Conservation (phyloP, 2,888 invertebrate species). For the Trichacis sp. region DNA sequence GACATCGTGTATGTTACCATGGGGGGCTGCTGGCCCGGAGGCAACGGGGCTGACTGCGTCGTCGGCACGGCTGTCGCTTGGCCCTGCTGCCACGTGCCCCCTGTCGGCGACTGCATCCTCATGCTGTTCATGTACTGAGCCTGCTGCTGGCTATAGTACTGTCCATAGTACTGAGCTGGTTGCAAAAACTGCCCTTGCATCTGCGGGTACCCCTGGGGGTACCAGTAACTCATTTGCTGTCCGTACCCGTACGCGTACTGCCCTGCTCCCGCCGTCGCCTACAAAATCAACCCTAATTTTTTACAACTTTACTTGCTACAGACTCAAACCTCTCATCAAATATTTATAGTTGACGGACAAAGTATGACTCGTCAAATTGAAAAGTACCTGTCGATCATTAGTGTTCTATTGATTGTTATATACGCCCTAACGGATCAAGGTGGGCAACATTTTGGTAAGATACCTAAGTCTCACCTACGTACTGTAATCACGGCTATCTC, state of each 20-base stretch:
- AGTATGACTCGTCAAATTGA: no score
- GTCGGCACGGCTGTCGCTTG: constrained; percentile 69
- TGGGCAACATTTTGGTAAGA: no score
- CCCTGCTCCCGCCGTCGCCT: constrained; percentile 75
- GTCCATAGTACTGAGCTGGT: constrained; percentile 74
- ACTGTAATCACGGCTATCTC: no score
- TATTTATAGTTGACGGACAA: no score
- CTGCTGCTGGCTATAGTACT: constrained; percentile 77
- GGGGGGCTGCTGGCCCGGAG: constrained; percentile 65
- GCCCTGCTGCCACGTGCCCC: constrained; percentile 68
- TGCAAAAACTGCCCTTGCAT: constrained; percentile 87
- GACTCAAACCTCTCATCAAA: no score
- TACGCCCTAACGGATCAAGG: no score
- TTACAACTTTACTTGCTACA: no score
- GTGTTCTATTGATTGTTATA: no score
- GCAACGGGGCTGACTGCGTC: constrained; percentile 62
- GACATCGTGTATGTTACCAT: constrained; percentile 76
- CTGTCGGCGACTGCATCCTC: constrained; percentile 70
- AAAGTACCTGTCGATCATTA: no score
- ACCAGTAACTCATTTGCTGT: constrained; percentile 93
- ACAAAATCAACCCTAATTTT: constrained; percentile 30
- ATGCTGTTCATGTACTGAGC: constrained; percentile 70
- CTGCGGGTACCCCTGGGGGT: constrained; percentile 83
- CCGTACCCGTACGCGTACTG: constrained; percentile 91
- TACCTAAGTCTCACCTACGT: no score